A percentile compares a stretch with the other conserved stretches of the same genome.
phyloP scores from a whole-genome alignment of 2,888 invertebrate genomes.

The Helicoverpa assulta region DNA sequence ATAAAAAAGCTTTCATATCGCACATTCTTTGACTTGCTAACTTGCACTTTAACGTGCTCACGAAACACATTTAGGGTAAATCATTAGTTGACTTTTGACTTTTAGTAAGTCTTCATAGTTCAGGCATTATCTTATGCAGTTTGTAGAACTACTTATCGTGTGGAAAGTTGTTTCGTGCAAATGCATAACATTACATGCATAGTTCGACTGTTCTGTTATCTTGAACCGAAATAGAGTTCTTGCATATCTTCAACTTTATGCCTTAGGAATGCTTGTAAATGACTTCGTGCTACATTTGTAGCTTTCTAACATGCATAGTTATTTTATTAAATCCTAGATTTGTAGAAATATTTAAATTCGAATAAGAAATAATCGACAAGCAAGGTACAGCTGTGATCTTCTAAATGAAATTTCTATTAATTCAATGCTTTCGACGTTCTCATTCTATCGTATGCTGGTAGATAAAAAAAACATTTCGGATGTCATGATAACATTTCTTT shows the following conservation, averaged over 20 bases:
- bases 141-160: conserved; percentile 8
- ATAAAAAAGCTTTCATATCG: too few relatives aligned
- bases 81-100: too few relatives aligned
- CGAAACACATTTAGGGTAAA: too few relatives aligned
- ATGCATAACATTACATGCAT: neutral
- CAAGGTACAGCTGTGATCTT: neutral
- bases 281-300: neutral
- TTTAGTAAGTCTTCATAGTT: too few relatives aligned
- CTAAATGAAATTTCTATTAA: too few relatives aligned
- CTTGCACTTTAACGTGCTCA: too few relatives aligned
- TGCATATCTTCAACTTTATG: neutral
- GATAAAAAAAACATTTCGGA: too few relatives aligned
- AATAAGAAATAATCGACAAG: neutral
- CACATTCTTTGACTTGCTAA: too few relatives aligned
- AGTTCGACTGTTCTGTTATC: conserved; percentile 9
- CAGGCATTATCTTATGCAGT: neutral
- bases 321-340: conserved; percentile 1
- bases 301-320: neutral
- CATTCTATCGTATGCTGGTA: too few relatives aligned
- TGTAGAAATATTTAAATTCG: neutral
- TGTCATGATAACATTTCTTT: too few relatives aligned
- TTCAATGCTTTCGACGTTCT: too few relatives aligned
- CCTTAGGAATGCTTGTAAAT: conserved; percentile 3
- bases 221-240: neutral
- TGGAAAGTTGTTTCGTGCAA: conserved; percentile 6